Conservation (phyloP, 2,113 vertebrate genomes). For the Hippocampus barbouri region DNA sequence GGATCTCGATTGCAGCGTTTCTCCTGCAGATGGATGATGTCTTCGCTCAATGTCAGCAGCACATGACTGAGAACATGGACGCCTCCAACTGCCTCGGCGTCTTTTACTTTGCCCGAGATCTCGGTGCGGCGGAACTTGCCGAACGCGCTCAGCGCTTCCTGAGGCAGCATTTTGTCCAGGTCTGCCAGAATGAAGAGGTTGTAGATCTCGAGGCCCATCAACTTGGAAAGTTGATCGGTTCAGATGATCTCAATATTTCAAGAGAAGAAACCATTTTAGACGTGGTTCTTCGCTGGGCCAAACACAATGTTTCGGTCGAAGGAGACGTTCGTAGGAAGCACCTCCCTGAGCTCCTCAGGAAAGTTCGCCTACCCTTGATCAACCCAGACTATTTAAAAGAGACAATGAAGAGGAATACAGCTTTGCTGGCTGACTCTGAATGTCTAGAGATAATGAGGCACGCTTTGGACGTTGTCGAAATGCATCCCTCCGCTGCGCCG, state of each 20-base stretch:
- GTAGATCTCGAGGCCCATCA: conserved; percentile 87
- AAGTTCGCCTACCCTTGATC: conserved; percentile 84
- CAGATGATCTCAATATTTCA: conserved; percentile 91
- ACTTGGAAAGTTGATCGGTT: conserved; percentile 79
- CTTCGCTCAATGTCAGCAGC: conserved; percentile 79
- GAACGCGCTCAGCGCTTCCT: conserved; percentile 82
- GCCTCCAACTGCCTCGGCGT: conserved; percentile 91
- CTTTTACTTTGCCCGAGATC: conserved; percentile 87
- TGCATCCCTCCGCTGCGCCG: conserved; percentile 71
- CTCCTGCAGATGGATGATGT: conserved; percentile 94
- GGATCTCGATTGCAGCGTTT: conserved; percentile 83
- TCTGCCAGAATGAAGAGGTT: conserved; percentile 87
- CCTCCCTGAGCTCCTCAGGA: conserved; percentile 83
- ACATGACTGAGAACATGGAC: conserved; percentile 94
- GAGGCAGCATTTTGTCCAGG: conserved; percentile 87
- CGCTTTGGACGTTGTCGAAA: conserved; percentile 56
- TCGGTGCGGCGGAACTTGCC: conserved; percentile 85
- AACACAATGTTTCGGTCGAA: conserved; percentile 56
- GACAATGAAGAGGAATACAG: conserved; percentile 79
- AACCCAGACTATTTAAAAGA: conserved; percentile 81
- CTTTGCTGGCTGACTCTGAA: conserved; percentile 77
- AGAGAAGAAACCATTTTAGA: conserved; percentile 91
- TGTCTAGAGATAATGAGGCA: conserved; percentile 73
- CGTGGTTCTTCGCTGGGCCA: conserved; percentile 87
- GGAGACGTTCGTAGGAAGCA: conserved; percentile 66